Conservation (phyloP, 2,888 invertebrate genomes). For the Xanthorhoe designata region DNA sequence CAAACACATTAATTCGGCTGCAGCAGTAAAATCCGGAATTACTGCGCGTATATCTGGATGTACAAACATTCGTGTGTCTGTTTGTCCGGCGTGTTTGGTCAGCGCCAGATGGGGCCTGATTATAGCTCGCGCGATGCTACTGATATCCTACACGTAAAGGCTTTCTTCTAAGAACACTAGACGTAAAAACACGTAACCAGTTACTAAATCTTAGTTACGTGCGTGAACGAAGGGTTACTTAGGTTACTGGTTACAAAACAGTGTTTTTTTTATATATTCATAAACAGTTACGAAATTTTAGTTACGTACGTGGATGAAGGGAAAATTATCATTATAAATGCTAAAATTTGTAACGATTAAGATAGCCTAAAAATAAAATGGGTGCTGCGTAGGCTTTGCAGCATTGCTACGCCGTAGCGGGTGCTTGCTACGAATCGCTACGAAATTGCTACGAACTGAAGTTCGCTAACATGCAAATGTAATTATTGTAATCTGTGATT, state of each 20-base stretch:
- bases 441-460: not conserved
- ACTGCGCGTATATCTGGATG: constrained; percentile 29
- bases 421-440: constrained; percentile 27
- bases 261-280: no score
- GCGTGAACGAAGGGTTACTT: no score
- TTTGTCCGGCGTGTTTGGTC: constrained; percentile 32
- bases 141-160: not conserved
- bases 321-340: no score
- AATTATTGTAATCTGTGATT: no score
- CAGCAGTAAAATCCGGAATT: constrained; percentile 26
- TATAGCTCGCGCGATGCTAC: not conserved
- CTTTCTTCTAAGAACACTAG: no score
- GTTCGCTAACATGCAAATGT: not conserved
- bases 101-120: constrained; percentile 26
- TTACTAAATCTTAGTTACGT: no score
- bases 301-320: no score
- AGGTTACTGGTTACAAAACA: no score
- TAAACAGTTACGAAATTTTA: no score
- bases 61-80: constrained; percentile 29
- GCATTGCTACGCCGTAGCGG: constrained; percentile 20
- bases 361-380: no score
- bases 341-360: no score
- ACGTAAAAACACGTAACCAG: no score
- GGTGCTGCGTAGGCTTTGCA: not conserved
- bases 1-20: constrained; percentile 30